phyloP scores from a whole-genome alignment of 1,140 invertebrate genomes.

The Teleogryllus occipitalis region DNA sequence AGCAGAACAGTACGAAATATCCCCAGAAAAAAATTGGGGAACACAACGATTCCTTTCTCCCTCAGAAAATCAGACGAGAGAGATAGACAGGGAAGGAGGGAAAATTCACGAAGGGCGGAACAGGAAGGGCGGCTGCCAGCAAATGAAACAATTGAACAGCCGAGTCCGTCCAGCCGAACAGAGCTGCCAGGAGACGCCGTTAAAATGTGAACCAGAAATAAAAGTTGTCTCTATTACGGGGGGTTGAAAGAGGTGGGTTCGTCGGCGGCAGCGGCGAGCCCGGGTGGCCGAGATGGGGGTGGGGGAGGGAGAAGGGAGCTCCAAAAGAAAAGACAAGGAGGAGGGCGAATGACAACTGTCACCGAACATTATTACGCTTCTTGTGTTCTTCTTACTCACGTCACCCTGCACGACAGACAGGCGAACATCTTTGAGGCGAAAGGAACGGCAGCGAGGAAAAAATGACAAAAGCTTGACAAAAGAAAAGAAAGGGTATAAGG shows the following conservation, averaged over 20 bases:
- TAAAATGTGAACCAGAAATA: conserved; percentile 13
- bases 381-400: conserved; percentile 21
- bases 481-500: conserved; percentile 13
- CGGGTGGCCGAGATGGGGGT: conserved; percentile 11
- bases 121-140: too few relatives aligned
- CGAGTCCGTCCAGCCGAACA: not conserved
- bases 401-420: conserved; percentile 21
- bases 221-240: conserved; percentile 22
- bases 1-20: too few relatives aligned
- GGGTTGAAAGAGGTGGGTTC: conserved; percentile 11
- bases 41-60: too few relatives aligned
- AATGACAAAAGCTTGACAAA: conserved; percentile 24
- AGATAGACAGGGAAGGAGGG: too few relatives aligned
- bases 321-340: conserved; percentile 15
- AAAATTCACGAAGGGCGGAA: too few relatives aligned
- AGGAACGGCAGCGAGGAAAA: conserved; percentile 14
- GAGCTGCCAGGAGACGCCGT: not conserved
- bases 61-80: too few relatives aligned
- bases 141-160: conserved; percentile 12
- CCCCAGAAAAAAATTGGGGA: too few relatives aligned
- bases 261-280: conserved; percentile 1
- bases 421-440: conserved; percentile 19
- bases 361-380: conserved; percentile 24
- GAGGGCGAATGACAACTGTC: conserved; percentile 23
- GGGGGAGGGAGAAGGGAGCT: not conserved